phyloP scores from a whole-genome alignment of 2,797 vertebrate species.

The Benthosema pterotum region DNA sequence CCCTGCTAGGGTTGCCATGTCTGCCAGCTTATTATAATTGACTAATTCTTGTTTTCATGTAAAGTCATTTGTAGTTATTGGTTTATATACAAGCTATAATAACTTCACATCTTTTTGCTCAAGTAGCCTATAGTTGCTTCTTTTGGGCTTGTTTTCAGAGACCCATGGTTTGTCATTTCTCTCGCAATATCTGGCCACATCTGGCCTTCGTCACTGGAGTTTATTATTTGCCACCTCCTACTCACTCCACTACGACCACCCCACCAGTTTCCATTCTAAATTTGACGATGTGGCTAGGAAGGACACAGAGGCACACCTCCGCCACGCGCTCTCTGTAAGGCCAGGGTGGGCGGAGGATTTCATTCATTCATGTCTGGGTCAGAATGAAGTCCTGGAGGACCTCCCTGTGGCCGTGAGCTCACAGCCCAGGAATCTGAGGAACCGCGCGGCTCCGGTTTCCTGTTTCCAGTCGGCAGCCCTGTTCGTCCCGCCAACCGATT shows the following conservation, averaged over 20 bases:
- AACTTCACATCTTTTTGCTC: too few relatives aligned
- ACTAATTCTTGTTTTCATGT: too few relatives aligned
- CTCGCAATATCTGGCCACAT: neutral
- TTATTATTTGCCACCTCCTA: conserved; percentile 44
- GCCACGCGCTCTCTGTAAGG: neutral
- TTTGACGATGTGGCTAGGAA: conserved; percentile 47
- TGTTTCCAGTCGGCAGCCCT: conserved; percentile 42
- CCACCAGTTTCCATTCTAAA: conserved; percentile 68
- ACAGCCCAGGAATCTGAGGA: conserved; percentile 48
- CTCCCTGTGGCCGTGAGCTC: conserved; percentile 49
- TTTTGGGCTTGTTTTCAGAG: too few relatives aligned
- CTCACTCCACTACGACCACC: neutral
- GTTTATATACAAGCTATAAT: too few relatives aligned
- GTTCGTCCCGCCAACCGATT: conserved; percentile 2
- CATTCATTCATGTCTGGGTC: conserved; percentile 40
- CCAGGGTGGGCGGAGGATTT: neutral
- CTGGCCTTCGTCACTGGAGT: conserved; percentile 31
- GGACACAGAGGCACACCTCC: neutral
- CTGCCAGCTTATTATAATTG: too few relatives aligned
- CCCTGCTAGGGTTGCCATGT: too few relatives aligned
- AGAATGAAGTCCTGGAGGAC: conserved; percentile 1
- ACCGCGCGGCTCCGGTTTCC: conserved; percentile 35
- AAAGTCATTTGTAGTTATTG: too few relatives aligned
- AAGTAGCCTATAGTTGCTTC: too few relatives aligned
- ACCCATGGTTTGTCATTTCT: too few relatives aligned